Evolutionary conservation across 2,888 invertebrate genomes (phyloP).

Genomic region (Xanthorhoe designata): DNA sequence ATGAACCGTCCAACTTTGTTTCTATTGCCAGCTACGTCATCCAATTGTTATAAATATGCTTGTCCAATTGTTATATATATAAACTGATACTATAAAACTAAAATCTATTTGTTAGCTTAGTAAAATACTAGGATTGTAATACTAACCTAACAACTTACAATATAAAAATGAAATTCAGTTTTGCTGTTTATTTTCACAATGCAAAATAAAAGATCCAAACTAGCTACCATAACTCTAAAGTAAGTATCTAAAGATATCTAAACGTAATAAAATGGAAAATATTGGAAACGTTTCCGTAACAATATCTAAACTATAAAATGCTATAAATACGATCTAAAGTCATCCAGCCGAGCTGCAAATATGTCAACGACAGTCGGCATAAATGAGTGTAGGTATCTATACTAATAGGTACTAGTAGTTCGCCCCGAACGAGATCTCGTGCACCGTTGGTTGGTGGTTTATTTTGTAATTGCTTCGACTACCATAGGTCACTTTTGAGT

Average conservation of each 20-base stretch:
- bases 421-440: no score
- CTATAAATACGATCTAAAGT: conserved; percentile 17
- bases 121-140: no score
- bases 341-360: conserved; percentile 15
- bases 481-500: no score
- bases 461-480: no score
- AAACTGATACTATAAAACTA: not conserved
- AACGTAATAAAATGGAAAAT: conserved; percentile 6
- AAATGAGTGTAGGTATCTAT: not conserved
- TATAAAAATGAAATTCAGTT: not conserved
- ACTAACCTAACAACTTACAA: not conserved
- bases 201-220: not conserved
- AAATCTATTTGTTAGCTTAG: no score
- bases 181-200: not conserved
- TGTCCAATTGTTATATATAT: no score
- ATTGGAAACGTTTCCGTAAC: conserved; percentile 19
- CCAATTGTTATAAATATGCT: not conserved
- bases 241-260: conserved; percentile 3
- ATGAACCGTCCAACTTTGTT: no score
- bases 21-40: no score
- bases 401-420: no score
- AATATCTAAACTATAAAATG: conserved; percentile 10
- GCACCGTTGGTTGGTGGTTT: no score
- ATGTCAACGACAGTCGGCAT: conserved; percentile 13
- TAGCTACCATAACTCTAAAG: not conserved